Evolutionary conservation across 2,113 vertebrate genomes (phyloP), one percentile per base, ranked within the genome.

Genomic region (Corythornis vintsioides): DNA sequence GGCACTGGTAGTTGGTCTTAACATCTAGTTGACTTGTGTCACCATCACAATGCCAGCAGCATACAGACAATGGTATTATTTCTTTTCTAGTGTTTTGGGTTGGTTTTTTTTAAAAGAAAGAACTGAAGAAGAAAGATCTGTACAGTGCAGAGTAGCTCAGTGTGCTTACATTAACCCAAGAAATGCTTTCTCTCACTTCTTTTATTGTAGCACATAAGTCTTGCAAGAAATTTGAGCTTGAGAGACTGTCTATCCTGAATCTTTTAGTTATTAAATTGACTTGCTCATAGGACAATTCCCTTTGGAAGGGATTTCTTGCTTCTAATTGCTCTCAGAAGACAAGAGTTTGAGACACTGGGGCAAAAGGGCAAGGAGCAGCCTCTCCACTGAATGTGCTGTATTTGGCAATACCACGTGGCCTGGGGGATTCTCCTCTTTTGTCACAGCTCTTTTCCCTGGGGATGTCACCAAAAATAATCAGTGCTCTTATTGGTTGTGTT

Each of bases 1-100:
- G 0, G 1, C 20, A 17, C 13, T 45, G 18, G 10, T 33, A n/a
- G 29, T 22, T 1, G 1, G 7, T 48, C 22, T 50, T 47, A 55
- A 35, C 12, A 35, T 17, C 17, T 26, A 15, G 19, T 29, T 56
- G n/a, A 47, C 10, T 52, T 56, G 45, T 47, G 28, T 29, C 47
- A 52, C 15, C 16, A 15, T 47, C 26, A n/a, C 10, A 26, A 26
- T 10, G 7, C 11, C 67, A 83, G 15, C 10, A 26, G n/a, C 17
- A 7, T 33, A 5, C 20, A 74, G 43, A 20, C 26, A 70, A 60
- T 11, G 19, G n/a, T n/a, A 29, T 33, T 56, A 33, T 19, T 42
- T 50, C 13, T 31, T 66, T 38, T 29, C 7, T 70, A 8, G 43
- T 25, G 3, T 35, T 35, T 35, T 35, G 35, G 35, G 35, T 35